Conservation (phyloP, 2,888 invertebrate genomes). For the Stictocephala bisonia region DNA sequence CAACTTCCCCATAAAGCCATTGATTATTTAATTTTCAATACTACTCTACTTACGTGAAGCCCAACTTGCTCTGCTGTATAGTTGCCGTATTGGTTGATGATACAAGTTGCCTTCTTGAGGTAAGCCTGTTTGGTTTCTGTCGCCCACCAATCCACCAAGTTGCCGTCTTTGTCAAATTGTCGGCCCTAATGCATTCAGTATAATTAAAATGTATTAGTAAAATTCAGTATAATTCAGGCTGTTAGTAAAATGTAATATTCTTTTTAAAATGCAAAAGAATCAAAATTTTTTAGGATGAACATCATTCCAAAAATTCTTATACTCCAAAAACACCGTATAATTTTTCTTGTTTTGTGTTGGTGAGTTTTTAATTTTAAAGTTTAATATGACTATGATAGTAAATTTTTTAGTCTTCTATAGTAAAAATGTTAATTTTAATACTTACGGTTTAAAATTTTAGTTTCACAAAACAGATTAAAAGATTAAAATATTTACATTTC, state of each 20-base stretch:
- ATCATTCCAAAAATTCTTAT: neutral
- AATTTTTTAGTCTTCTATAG: too few relatives aligned
- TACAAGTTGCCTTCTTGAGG: slow-evolving; percentile 86
- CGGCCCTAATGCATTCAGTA: slow-evolving; percentile 71
- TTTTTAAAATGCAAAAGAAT: slow-evolving; percentile 38
- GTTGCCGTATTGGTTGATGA: slow-evolving; percentile 93
- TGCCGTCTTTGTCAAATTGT: slow-evolving; percentile 92
- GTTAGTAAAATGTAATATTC: neutral
- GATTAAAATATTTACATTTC: too few relatives aligned
- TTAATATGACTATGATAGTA: too few relatives aligned
- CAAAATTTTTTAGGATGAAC: neutral
- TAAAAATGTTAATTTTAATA: too few relatives aligned
- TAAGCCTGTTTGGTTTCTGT: slow-evolving; percentile 84
- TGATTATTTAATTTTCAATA: too few relatives aligned
- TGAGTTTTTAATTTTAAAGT: too few relatives aligned
- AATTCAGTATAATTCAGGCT: neutral
- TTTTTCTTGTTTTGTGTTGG: too few relatives aligned
- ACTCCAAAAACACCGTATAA: too few relatives aligned
- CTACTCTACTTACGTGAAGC: slow-evolving; percentile 71
- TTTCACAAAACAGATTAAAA: too few relatives aligned
- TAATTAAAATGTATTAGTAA: neutral
- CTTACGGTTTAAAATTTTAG: too few relatives aligned
- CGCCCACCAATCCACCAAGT: slow-evolving; percentile 94
- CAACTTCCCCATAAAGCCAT: too few relatives aligned
- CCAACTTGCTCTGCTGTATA: slow-evolving; percentile 83